Conservation (phyloP, 2,888 invertebrate genomes). For the Orthosia incerta region DNA sequence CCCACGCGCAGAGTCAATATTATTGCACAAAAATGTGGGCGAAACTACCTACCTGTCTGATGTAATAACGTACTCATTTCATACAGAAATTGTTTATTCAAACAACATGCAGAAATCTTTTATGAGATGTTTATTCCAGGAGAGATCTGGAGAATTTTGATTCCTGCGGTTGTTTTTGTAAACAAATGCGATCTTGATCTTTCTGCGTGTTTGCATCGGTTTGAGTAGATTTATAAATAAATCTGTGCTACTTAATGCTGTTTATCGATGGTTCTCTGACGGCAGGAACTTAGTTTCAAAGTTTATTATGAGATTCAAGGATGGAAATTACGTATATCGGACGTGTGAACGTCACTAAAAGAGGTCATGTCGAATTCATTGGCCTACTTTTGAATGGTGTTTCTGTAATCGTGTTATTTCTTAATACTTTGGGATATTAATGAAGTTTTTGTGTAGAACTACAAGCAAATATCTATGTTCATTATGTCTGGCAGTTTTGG, state of each 20-base stretch:
- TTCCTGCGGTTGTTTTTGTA: conserved; percentile 41
- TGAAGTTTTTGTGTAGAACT: background rate
- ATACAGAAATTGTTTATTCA: conserved; percentile 32
- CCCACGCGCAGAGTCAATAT: conserved; percentile 43
- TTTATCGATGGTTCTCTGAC: conserved; percentile 33
- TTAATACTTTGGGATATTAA: conserved; percentile 1
- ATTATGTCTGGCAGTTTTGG: background rate
- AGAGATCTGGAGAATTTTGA: conserved; percentile 23
- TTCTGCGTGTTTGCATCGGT: conserved; percentile 23
- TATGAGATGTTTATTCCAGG: conserved; percentile 5
- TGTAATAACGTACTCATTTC: conserved; percentile 31
- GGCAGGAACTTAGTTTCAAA: conserved; percentile 28
- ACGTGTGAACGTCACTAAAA: conserved; percentile 61
- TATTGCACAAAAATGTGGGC: conserved; percentile 49
- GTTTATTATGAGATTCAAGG: conserved; percentile 46
- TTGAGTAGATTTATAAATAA: conserved; percentile 44
- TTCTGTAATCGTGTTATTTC: conserved; percentile 2
- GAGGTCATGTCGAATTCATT: conserved; percentile 44
- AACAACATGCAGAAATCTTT: conserved; percentile 24
- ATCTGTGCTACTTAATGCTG: conserved; percentile 35
- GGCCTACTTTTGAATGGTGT: conserved; percentile 25
- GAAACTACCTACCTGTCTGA: conserved; percentile 18
- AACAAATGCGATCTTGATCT: conserved; percentile 48
- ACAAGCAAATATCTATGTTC: background rate
- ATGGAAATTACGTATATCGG: conserved; percentile 40